Conservation (phyloP, 2,888 invertebrate genomes). For the Stenichneumon culpator region DNA sequence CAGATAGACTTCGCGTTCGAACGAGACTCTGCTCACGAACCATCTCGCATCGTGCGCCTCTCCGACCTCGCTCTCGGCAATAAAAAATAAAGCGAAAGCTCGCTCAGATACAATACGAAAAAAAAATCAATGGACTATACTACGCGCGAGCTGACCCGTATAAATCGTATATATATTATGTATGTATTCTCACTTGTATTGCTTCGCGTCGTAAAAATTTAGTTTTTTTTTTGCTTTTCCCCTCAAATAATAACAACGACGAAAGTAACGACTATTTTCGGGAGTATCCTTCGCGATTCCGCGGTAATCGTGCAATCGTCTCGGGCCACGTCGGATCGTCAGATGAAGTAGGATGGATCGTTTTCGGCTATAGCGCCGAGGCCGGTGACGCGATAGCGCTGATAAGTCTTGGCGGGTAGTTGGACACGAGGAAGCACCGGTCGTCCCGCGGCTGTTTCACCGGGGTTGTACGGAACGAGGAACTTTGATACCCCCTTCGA, state of each 20-base stretch:
- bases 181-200: constrained; percentile 56
- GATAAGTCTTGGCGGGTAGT: constrained; percentile 65
- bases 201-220: constrained; percentile 13
- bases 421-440: constrained; percentile 37
- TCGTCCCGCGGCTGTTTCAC: background rate
- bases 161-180: constrained; percentile 37
- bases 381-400: constrained; percentile 77
- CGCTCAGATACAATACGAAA: constrained; percentile 1
- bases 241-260: constrained; percentile 22
- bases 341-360: constrained; percentile 82
- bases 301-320: constrained; percentile 41
- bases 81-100: background rate
- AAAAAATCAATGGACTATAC: background rate
- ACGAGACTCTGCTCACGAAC: background rate
- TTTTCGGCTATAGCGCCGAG: constrained; percentile 82
- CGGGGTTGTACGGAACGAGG: constrained; percentile 53
- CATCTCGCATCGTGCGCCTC: background rate
- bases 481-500: constrained; percentile 67
- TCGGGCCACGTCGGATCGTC: constrained; percentile 65
- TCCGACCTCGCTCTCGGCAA: constrained; percentile 3
- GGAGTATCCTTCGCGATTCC: background rate
- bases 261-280: constrained; percentile 27
- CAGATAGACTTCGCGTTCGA: constrained; percentile 24
- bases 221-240: background rate
- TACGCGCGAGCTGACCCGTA: constrained; percentile 60